phyloP scores from a whole-genome alignment of 2,797 vertebrate species.

The Ataeniobius toweri region DNA sequence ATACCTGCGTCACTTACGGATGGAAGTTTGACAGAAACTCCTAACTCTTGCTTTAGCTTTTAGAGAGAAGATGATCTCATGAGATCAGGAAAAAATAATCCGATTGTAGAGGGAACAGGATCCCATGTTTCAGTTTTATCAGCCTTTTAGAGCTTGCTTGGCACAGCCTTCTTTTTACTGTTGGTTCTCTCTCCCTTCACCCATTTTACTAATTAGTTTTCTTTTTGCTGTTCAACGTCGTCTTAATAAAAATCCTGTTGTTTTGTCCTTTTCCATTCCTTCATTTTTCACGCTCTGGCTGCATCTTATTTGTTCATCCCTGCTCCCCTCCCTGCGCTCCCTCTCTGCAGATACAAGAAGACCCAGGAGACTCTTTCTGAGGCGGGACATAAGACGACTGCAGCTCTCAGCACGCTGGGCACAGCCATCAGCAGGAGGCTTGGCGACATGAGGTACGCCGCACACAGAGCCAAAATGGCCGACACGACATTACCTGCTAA shows the following conservation, averaged over 20 bases:
- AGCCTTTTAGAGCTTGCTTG: too few relatives aligned
- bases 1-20: too few relatives aligned
- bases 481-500: neutral
- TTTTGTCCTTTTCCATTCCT: neutral
- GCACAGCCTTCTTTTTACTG: neutral
- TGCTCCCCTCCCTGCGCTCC: neutral
- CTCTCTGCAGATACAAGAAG: conserved; percentile 90
- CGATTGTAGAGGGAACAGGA: too few relatives aligned
- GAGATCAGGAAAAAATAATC: too few relatives aligned
- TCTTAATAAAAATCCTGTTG: neutral
- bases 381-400: conserved; percentile 93
- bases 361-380: conserved; percentile 95
- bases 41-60: too few relatives aligned
- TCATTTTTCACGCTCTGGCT: neutral
- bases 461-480: conserved; percentile 24
- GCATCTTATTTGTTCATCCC: conserved; percentile 8
- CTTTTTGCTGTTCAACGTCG: neutral
- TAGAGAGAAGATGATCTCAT: too few relatives aligned
- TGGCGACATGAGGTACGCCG: conserved; percentile 93
- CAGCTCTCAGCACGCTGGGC: conserved; percentile 88
- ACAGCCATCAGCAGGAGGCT: conserved; percentile 89
- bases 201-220: neutral
- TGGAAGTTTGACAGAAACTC: too few relatives aligned
- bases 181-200: neutral
- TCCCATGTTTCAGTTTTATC: too few relatives aligned